Conservation (phyloP, 2,113 vertebrate species). For the Chionomys nivalis region DNA sequence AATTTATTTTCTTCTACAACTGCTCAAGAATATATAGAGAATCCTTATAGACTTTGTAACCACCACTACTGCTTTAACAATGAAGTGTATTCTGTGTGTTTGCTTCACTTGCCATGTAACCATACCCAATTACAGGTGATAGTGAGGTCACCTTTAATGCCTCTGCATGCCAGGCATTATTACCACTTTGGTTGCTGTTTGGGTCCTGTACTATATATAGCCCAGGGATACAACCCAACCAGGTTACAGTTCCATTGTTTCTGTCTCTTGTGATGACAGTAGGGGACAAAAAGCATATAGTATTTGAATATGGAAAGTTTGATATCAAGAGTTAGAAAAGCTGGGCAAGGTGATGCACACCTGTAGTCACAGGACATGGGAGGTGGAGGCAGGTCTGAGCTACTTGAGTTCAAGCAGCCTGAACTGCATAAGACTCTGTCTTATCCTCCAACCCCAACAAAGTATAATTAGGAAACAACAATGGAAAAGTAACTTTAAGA, state of each 20-base stretch:
- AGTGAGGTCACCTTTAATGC: neutral
- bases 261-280: neutral
- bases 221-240: neutral
- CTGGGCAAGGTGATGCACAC: neutral
- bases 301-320: neutral
- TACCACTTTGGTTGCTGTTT: neutral
- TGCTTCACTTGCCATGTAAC: neutral
- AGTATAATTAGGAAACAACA: neutral
- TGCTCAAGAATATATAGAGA: neutral
- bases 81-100: neutral
- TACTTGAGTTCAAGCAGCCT: neutral
- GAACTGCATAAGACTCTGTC: neutral
- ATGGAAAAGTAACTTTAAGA: neutral
- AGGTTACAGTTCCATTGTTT: neutral
- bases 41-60: neutral
- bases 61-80: neutral
- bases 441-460: neutral
- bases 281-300: neutral
- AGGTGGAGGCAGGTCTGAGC: neutral
- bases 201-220: neutral
- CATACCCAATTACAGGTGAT: neutral
- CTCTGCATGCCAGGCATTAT: too few relatives aligned
- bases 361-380: neutral
- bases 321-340: neutral
- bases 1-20: neutral